Percentiles rank a stretch among this genome's conserved stretches.
Conservation (phyloP, 1,140 invertebrate genomes). For the Periplaneta americana region DNA sequence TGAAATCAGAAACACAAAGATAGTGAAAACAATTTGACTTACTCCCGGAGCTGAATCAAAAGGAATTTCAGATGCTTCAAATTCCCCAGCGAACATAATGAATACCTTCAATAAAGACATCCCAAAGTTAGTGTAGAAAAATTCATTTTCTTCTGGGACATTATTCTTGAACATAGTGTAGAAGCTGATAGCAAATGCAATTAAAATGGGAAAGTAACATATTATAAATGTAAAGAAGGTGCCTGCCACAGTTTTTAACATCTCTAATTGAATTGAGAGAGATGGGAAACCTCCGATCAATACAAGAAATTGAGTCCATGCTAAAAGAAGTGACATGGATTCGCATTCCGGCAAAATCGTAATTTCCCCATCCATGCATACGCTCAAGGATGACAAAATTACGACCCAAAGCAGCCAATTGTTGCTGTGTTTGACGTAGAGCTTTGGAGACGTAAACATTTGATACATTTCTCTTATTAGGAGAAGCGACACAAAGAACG, state of each 20-base stretch:
- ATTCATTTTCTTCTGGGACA: constrained; percentile 20
- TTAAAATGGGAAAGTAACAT: constrained; percentile 70
- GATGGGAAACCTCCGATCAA: constrained; percentile 66
- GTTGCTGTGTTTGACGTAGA: constrained; percentile 58
- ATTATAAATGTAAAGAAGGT: constrained; percentile 73
- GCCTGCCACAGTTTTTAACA: constrained; percentile 67
- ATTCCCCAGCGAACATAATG: constrained; percentile 79
- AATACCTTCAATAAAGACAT: constrained; percentile 70
- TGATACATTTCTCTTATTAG: constrained; percentile 63
- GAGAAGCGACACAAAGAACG: constrained; percentile 41
- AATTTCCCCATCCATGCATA: constrained; percentile 46
- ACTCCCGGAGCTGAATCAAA: constrained; percentile 56
- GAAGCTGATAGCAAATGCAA: constrained; percentile 76
- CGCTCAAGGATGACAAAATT: constrained; percentile 49
- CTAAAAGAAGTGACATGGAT: constrained; percentile 62
- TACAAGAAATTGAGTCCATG: constrained; percentile 66
- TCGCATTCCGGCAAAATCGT: constrained; percentile 47
- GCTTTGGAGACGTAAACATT: constrained; percentile 50
- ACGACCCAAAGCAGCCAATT: constrained; percentile 65
- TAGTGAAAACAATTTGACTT: constrained; percentile 65
- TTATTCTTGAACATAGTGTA: constrained; percentile 56
- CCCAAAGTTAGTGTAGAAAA: constrained; percentile 51
- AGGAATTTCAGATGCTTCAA: constrained; percentile 66
- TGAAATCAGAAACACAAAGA: constrained; percentile 73
- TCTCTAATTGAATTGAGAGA: constrained; percentile 70